phyloP scores from a whole-genome alignment of 2,888 invertebrate genomes.

The Gasteruption jaculator region DNA sequence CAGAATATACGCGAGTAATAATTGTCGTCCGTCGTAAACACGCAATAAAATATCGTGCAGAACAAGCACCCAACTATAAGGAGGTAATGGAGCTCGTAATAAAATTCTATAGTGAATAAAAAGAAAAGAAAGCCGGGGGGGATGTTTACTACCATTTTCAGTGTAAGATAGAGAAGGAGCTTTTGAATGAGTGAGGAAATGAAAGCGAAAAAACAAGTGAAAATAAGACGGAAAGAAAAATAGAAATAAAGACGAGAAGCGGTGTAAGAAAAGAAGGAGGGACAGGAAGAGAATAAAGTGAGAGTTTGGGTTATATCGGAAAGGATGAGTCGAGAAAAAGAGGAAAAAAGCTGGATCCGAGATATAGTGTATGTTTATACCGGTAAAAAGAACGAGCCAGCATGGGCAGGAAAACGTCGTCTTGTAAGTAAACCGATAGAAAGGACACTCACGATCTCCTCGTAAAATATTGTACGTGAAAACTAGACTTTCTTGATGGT shows the following conservation, averaged over 20 bases:
- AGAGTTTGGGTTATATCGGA: neutral
- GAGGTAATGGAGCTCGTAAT: conserved; percentile 34
- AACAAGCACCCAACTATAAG: conserved; percentile 8
- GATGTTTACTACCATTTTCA: neutral
- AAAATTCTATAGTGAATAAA: conserved; percentile 29
- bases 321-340: neutral
- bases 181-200: conserved; percentile 18
- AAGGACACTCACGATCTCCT: conserved; percentile 41
- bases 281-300: conserved; percentile 1
- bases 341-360: neutral
- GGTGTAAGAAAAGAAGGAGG: conserved; percentile 13
- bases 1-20: conserved; percentile 27
- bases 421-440: conserved; percentile 37
- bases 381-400: neutral
- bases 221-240: conserved; percentile 16
- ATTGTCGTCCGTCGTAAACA: conserved; percentile 30
- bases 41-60: conserved; percentile 29
- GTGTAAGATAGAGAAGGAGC: conserved; percentile 17
- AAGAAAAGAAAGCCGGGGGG: conserved; percentile 9
- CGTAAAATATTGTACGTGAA: conserved; percentile 41
- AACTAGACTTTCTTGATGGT: no score
- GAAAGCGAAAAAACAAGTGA: no score
- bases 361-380: neutral
- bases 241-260: conserved; percentile 11
- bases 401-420: conserved; percentile 18